Base-by-base conservation (phyloP, 2,888 invertebrate species). In the Mechanitis mazaeus region DNA sequence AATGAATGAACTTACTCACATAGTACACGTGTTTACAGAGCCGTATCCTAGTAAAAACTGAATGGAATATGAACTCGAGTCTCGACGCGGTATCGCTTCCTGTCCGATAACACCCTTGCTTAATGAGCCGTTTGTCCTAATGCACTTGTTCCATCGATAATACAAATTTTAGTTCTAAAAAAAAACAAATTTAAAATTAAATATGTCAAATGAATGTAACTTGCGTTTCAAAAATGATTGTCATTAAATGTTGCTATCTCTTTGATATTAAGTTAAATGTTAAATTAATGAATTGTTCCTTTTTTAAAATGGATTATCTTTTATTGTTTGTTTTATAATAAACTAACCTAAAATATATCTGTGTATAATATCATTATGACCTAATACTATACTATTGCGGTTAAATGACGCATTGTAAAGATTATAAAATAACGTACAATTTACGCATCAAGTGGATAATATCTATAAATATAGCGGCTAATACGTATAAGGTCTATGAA, bases 1-100 rank as follows among this genome's bases (percentile, higher is more conserved):
- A 7, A 31, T 50, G 31, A 50, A 50, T 50, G 50, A 11, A 50
- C 31, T 31, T 47, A 28, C 20, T 47, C 57, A 65, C 60, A 61
- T n/a, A n/a, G 66, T 63, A 75, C 72, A 73, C 83, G 84, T 84
- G 83, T 79, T 76, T 72, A 78, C 80, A 75, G 77, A 75, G 68
- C 76, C 75, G 68, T 72, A 71, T 75, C 73, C 74, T 76, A 76
- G 75, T 81, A 79, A 80, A 81, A 81, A 85, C 82, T 85, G 85
- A 85, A 85, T 85, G 84, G 80, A 81, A 81, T 83, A 83, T 83
- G 83, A 83, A 80, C 77, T 58, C 60, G 56, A 53, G 46, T 58
- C 60, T 59, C 68, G 59, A 58, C 71, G 69, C 72, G 76, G 72
- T 82, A 83, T 80, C 81, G 73, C 72, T 84, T 85, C 86, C 86